Evolutionary conservation across 2,113 vertebrate species (phyloP).

Genomic region (Strix uralensis): DNA sequence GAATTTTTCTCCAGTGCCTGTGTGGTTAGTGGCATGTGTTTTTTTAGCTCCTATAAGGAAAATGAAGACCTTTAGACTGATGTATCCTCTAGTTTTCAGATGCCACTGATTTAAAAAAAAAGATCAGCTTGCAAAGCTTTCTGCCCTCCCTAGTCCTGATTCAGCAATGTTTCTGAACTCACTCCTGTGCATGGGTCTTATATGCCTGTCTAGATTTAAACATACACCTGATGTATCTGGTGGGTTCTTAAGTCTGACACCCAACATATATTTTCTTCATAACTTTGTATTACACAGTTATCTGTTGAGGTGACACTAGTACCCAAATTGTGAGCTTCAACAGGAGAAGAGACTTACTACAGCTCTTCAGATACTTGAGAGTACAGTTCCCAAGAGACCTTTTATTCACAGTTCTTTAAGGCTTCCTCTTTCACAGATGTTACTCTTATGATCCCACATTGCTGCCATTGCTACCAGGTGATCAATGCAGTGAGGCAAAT

Average conservation of each 20-base stretch:
- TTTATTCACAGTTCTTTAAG: not conserved
- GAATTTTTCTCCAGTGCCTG: not conserved
- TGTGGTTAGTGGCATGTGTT: not conserved
- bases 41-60: not conserved
- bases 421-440: not conserved
- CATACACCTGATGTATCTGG: not conserved
- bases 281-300: not conserved
- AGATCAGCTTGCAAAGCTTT: not conserved
- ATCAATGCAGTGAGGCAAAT: not conserved
- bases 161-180: not conserved
- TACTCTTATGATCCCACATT: not conserved
- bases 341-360: not conserved
- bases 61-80: not conserved
- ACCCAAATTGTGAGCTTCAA: not conserved
- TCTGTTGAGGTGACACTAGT: not conserved
- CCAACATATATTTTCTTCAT: not conserved
- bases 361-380: not conserved
- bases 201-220: not conserved
- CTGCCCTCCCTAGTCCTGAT: not conserved
- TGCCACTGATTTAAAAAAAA: not conserved
- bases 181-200: not conserved
- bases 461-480: not conserved
- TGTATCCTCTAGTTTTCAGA: not conserved
- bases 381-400: not conserved
- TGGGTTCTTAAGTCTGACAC: not conserved